Evolutionary conservation across 2,113 vertebrate species (phyloP), one percentile per base, ranked within the genome.

Genomic region (Spizaetus ornatus): DNA sequence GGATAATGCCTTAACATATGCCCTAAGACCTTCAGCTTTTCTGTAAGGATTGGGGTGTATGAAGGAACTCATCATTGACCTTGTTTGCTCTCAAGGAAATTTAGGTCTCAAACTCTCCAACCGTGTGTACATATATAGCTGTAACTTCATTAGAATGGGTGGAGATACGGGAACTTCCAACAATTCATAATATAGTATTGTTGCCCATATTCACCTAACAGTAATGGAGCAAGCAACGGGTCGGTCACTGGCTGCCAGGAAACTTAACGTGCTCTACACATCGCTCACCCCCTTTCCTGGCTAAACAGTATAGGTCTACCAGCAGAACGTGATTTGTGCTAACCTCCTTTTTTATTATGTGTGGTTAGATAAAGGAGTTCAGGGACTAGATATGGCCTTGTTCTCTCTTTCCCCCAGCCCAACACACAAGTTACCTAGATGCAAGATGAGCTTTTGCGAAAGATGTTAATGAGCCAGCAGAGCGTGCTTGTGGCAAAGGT

Each of bases 141-240:
- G 8, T 58, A 45, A 45, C 61, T 79, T 27, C 56, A 3, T 14
- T 27, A 22, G 25, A 36, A 66, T 25, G 11, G 6, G 27, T n/a
- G 19, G 61, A 55, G 50, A 23, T 42, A 7, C 0, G 3, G 31
- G 25, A 16, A 10, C 23, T 58, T 47, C 38, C 55, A 69, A 5
- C 26, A 48, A 12, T 5, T 42, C 6, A 5, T 61, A 6, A 12
- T 16, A 3, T 2, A 4, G n/a, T 18, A 31, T 14, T 3, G 14
- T 40, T 82, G 23, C 36, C 42, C 25, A 2, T 40, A 8, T 29
- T 79, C 29, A 9, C 34, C 22, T 58, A 16, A 45, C 0, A 1
- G 61, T 16, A 42, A 19, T 7, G 38, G 36, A 69, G 66, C 61
- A 27, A 52, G 23, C 21, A 31, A 2, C 20, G 50, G 31, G 26